phyloP scores from a whole-genome alignment of 2,888 invertebrate species.

The Mechanitis messenoides region DNA sequence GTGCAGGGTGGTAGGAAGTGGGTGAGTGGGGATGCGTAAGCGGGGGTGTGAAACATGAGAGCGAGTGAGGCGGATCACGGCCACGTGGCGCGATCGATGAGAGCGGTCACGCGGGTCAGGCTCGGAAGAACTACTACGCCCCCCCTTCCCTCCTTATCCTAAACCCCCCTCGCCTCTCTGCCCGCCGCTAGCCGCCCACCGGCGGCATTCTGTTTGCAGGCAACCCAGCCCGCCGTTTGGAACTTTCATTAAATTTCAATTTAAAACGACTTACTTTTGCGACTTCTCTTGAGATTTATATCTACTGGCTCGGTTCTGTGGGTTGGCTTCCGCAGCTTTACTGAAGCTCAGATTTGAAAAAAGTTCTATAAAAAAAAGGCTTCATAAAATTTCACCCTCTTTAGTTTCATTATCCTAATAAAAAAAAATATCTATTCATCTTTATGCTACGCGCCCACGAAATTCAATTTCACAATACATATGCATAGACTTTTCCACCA shows the following conservation, averaged over 20 bases:
- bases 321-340: no score
- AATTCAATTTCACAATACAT: no score
- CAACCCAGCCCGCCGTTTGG: conserved; percentile 12
- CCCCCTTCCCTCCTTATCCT: conserved; percentile 15
- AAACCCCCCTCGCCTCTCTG: background rate
- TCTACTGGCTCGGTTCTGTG: no score
- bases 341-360: no score
- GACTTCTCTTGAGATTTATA: no score
- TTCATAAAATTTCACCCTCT: no score
- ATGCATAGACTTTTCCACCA: no score
- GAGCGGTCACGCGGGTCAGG: conserved; percentile 29
- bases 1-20: conserved; percentile 15
- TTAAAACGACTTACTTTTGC: conserved; percentile 8
- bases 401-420: no score
- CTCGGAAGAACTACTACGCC: conserved; percentile 13
- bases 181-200: conserved; percentile 8
- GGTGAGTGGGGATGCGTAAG: conserved; percentile 13
- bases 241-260: conserved; percentile 20
- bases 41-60: conserved; percentile 7
- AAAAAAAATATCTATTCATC: no score
- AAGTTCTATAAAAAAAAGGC: no score
- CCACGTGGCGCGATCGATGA: conserved; percentile 33
- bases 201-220: background rate
- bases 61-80: conserved; percentile 17
- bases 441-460: no score